Evolutionary conservation across 2,888 invertebrate species (phyloP), one percentile per base, ranked within the genome.

Genomic region (Orgyia antiqua): DNA sequence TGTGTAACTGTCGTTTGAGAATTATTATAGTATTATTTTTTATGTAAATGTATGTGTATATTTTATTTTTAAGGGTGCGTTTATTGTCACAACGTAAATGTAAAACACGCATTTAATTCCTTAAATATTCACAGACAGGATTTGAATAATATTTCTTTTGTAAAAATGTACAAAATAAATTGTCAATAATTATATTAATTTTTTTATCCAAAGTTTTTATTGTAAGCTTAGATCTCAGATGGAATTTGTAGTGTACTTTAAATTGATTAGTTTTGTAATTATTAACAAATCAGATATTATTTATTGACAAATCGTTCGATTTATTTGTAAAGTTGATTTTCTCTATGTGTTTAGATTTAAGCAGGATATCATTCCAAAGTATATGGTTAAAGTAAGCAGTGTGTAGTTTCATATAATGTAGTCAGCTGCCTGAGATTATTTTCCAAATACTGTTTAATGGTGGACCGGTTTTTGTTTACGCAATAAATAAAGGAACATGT

Each of bases 171-270:
- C 73, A 84, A 80, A 77, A 68, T 55, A 50, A 61, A 61, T 63
- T 73, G 66, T 71, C 69, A 63, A 74, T 72, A 73, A 72, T 72
- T 72, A 74, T 70, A 67, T 66, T 79, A 72, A 78, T 76, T 76
- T 70, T 72, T 60, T 9, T 49, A 82, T 84, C 84, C 86, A 84
- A 86, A 86, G 84, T 82, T 83, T 60, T 70, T 79, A 78, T 75
- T 76, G 59, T 83, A 84, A 84, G 83, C 59, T 75, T 79, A 84
- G 86, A 86, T 84, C 86, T 86, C 86, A 84, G 66, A 71, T 50
- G 72, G 69, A 76, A 71, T 73, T 71, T 70, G 63, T 77, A 78
- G 76, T 61, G 60, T 68, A 68, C 69, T 68, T 62, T 58, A 52
- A 54, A 59, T 65, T 58, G 61, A 60, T 75, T 72, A 74, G 73